Evolutionary conservation across 2,797 vertebrate species (phyloP).

Genomic region (Adelosebastes latens): DNA sequence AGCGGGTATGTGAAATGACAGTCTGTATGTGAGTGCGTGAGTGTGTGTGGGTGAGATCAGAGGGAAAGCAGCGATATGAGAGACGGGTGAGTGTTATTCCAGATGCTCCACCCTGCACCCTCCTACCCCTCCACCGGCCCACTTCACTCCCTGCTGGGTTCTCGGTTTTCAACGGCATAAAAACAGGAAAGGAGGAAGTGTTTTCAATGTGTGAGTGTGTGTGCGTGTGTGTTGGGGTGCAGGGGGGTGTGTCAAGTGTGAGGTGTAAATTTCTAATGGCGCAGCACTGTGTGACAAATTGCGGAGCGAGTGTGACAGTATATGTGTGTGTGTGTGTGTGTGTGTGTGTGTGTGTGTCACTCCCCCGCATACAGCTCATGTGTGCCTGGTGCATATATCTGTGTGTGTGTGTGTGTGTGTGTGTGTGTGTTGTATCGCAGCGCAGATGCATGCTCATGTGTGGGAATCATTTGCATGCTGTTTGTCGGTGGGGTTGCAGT

Average conservation of each 20-base stretch:
- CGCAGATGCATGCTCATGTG: slow-evolving; percentile 64
- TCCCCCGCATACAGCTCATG: slow-evolving; percentile 12
- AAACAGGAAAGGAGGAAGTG: slow-evolving; percentile 53
- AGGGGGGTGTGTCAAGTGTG: slow-evolving; percentile 28
- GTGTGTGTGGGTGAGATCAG: slow-evolving; percentile 47
- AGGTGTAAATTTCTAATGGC: slow-evolving; percentile 57
- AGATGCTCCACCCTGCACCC: slow-evolving; percentile 63
- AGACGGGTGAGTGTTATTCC: slow-evolving; percentile 70
- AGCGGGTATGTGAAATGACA: slow-evolving; percentile 37
- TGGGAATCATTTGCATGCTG: slow-evolving; percentile 62
- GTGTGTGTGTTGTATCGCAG: slow-evolving; percentile 39
- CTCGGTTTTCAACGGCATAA: slow-evolving; percentile 61
- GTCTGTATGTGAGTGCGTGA: slow-evolving; percentile 5
- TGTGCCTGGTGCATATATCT: slow-evolving; percentile 10
- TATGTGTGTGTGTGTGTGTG: not conserved
- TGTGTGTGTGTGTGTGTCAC: not conserved
- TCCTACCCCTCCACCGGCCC: slow-evolving; percentile 35
- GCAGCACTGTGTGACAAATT: slow-evolving; percentile 44
- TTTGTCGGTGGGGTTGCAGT: slow-evolving; percentile 52
- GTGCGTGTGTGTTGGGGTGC: not conserved
- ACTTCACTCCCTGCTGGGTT: slow-evolving; percentile 59
- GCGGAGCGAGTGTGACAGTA: slow-evolving; percentile 11
- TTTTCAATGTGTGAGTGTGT: slow-evolving; percentile 25
- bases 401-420: not conserved
- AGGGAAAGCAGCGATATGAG: slow-evolving; percentile 52